Base-by-base conservation (phyloP, 2,797 vertebrate species). In the Diplodus sargus region DNA sequence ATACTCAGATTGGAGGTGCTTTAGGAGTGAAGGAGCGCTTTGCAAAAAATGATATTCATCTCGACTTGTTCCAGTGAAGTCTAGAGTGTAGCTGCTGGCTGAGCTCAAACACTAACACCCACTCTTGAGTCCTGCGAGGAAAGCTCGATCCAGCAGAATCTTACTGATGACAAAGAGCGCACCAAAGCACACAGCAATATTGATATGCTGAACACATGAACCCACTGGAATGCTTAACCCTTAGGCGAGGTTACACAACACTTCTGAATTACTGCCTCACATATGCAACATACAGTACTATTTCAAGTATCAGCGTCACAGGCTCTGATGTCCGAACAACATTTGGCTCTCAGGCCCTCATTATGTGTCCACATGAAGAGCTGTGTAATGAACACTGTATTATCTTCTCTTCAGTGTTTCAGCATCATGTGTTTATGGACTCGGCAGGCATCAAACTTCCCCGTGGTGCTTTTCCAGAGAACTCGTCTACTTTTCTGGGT, bases 41-140 rank as follows among this genome's bases (percentile, higher is more conserved):
- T 69, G 69, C 54, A 78, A 63, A 86, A 34, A 91, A 91, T 88
- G 68, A 91, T 91, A 89, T 10, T 58, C 83, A 87, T 90, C 90
- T 90, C 83, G 66, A 87, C 75, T 84, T 74, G 71, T 74, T 84
- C 63, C 58, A 45, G 62, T 70, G 59, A 86, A 89, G 67, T 79
- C 61, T 57, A 22, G 39, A 11, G 61, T 20, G 60, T 43, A 64
- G 79, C 74, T 76, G 67, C 65, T 15, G 82, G 75, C 81, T 62
- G 80, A 81, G 74, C 83, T 85, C 71, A 76, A 87, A 87, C 76
- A 70, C 76, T 83, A 87, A 84, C 81, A 83, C 64, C 59, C 81
- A 66, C 73, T 34, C 42, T 0, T 0, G 61, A 59, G 53, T 68
- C 49, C 42, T 79, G 45, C 0, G 73, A 85, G 54, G 61, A 56